phyloP scores from a whole-genome alignment of 2,888 invertebrate species.

The Polia nebulosa region DNA sequence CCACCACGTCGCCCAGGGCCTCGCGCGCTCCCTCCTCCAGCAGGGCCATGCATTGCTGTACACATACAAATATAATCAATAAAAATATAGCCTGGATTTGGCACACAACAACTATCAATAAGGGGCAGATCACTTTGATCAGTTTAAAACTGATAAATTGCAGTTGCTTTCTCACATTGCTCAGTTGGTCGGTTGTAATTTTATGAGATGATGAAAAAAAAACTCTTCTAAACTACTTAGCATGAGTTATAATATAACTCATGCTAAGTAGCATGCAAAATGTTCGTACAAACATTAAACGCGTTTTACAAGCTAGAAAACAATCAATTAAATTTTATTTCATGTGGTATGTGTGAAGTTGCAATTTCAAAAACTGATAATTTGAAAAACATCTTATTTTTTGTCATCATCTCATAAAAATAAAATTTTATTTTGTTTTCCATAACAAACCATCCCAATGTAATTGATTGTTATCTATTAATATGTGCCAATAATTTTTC shows the following conservation, averaged over 20 bases:
- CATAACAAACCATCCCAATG: background rate
- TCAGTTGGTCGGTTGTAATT: no score
- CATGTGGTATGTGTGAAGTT: background rate
- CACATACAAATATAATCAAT: slow-evolving; percentile 7
- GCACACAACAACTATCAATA: no score
- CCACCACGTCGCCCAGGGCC: slow-evolving; percentile 96
- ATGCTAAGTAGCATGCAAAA: background rate
- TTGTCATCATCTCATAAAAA: background rate
- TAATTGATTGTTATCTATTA: slow-evolving; percentile 1
- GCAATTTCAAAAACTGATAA: background rate
- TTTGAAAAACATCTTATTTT: background rate
- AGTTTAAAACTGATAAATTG: no score
- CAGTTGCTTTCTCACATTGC: no score
- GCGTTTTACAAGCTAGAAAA: background rate
- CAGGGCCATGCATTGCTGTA: slow-evolving; percentile 93
- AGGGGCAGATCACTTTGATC: no score
- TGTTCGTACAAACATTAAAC: background rate
- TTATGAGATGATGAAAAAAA: no score
- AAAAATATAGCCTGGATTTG: background rate
- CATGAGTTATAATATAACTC: no score
- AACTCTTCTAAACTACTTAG: no score
- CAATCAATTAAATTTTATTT: background rate
- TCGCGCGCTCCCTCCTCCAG: slow-evolving; percentile 97
- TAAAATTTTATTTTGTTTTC: background rate
- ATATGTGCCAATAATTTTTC: background rate